Evolutionary conservation across 2,888 invertebrate genomes (phyloP).

Genomic region (Heliconius ismenius): DNA sequence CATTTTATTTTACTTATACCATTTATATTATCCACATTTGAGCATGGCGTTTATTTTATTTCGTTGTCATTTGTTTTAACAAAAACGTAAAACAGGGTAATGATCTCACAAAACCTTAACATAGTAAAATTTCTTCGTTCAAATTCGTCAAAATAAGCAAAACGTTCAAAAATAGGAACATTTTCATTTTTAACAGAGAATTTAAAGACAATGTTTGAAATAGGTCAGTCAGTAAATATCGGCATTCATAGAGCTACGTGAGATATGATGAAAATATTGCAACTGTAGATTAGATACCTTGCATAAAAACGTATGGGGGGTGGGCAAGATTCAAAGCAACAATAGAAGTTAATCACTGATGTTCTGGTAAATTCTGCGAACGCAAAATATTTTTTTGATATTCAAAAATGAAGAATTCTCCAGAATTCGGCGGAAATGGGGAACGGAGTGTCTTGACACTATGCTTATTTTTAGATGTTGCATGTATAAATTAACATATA

Average conservation of each 20-base stretch:
- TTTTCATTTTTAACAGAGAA: constrained; percentile 1
- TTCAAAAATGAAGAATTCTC: no score
- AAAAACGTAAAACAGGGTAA: background rate
- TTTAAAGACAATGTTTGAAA: constrained; percentile 10
- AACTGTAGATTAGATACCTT: constrained; percentile 21
- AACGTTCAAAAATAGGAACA: background rate
- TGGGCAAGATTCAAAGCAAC: constrained; percentile 3
- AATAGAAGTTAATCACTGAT: constrained; percentile 14
- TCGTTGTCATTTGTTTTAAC: no score
- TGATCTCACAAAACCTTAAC: background rate
- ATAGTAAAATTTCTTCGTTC: background rate
- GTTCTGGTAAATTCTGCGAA: constrained; percentile 10
- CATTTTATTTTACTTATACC: background rate
- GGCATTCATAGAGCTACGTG: constrained; percentile 18
- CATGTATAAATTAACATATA: background rate
- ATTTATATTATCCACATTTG: background rate
- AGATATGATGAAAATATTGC: constrained; percentile 16
- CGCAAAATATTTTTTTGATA: background rate
- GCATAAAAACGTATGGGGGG: background rate
- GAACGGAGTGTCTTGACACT: no score
- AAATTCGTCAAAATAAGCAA: background rate
- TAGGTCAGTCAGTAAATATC: constrained; percentile 27
- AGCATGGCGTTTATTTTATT: background rate
- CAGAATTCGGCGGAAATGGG: no score
- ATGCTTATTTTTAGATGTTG: background rate